These are phyloP conservation scores for Myiopsitta monachus DNA, from an alignment of 2,113 vertebrate species.

Conservation along the genomic window DNA sequence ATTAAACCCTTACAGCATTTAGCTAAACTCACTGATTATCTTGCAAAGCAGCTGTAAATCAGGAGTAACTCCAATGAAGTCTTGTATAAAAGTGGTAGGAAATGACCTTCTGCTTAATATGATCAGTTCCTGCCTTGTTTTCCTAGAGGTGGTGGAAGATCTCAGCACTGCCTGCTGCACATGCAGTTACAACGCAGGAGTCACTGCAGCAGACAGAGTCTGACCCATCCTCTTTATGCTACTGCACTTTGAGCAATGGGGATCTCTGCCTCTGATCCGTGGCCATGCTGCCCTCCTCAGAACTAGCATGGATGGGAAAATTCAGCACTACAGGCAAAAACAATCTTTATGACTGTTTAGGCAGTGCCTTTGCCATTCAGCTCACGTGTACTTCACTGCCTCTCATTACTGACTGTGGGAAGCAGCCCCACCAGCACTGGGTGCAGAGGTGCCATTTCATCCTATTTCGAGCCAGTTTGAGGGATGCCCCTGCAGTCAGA, in stretches of 20 bases:
- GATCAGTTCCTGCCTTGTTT: background rate
- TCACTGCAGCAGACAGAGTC: background rate
- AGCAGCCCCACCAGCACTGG: background rate
- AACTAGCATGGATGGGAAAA: background rate
- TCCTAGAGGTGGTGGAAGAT: background rate
- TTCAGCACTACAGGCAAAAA: background rate
- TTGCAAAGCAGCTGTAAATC: background rate
- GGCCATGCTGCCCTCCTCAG: background rate
- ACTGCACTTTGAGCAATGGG: background rate
- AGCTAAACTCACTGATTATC: background rate
- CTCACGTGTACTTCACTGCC: accelerated
- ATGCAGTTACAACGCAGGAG: background rate
- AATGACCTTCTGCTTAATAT: background rate
- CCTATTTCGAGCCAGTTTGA: background rate
- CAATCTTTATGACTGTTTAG: background rate
- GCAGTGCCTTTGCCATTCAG: background rate
- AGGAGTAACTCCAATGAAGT: background rate
- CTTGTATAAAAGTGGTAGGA: background rate
- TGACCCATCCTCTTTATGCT: background rate
- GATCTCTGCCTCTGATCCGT: background rate
- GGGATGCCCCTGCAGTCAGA: background rate
- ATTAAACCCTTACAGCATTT: background rate
- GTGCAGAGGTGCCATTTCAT: too few species aligned
- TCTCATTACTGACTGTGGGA: background rate
- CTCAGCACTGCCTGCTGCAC: too few species aligned